Evolutionary conservation across 1,140 invertebrate genomes (phyloP), one percentile per base, ranked within the genome.

Genomic region (Drosophila sp.): DNA sequence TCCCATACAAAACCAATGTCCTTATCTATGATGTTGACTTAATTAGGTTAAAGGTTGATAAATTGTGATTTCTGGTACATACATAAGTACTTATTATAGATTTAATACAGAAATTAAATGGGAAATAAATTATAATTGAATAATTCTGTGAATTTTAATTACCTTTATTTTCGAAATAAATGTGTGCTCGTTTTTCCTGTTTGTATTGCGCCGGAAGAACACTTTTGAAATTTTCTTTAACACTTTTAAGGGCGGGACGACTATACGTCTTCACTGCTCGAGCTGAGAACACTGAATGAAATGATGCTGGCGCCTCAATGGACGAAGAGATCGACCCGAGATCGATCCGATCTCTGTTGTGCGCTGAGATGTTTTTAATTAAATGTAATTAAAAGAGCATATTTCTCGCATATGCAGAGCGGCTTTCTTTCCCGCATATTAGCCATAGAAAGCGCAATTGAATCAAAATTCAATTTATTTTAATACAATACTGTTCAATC

Each of bases 381-480:
- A 84, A 82, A 72, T 82, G 67, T 72, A 54, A 78, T 79, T 85
- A 67, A 76, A 70, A 83, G 77, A 79, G 66, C 60, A n/a, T 38
- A 38, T 38, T 38, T 8, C 10, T 38, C 35, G 25, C 54, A 41
- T 33, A 27, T 33, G n/a, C 62, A 47, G 60, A 60, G 69, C 58
- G 30, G 44, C 41, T 57, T 79, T 76, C 83, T 70, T 57, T 76
- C 79, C 83, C 76, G 83, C 83, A 82, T 87, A n/a, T 47, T 11
- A 17, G 25, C 2, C 50, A 32, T 25, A 25, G 25, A 50, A 63
- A 61, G 41, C 66, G 79, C 57, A 72, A 67, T 61, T 66, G 66
- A 86, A 87, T 87, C 47, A 87, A 87, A 89, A 83, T 83, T 70
- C 79, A 83, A 87, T 87, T 87, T 71, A 79, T 87, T 74, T 63